phyloP scores from a whole-genome alignment of 2,888 invertebrate genomes.

The Drosophila colorata region DNA sequence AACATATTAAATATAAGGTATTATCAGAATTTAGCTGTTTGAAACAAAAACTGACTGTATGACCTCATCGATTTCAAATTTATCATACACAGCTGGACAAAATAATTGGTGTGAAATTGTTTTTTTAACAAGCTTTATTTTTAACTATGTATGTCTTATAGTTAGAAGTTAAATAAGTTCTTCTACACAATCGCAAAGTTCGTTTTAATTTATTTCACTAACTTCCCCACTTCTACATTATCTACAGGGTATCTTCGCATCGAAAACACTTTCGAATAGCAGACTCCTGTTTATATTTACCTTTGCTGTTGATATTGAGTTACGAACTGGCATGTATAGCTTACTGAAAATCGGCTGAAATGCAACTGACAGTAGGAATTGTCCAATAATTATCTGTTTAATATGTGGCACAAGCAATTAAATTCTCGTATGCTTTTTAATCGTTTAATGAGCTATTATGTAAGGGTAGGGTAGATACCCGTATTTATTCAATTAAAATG shows the following conservation, averaged over 20 bases:
- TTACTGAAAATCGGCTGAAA: constrained; percentile 5
- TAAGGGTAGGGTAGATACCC: not conserved
- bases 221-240: no score
- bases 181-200: no score
- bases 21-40: no score
- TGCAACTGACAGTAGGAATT: constrained; percentile 30
- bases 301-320: not conserved
- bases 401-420: constrained; percentile 23
- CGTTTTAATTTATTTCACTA: no score
- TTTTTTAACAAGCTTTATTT: no score
- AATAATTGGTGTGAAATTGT: no score
- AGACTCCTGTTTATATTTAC: not conserved
- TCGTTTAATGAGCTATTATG: constrained; percentile 3
- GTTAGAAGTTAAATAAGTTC: no score
- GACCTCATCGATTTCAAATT: no score
- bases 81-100: no score
- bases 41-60: no score
- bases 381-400: constrained; percentile 20
- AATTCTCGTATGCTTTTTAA: not conserved
- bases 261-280: accelerated
- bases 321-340: constrained; percentile 14
- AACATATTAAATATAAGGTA: not conserved
- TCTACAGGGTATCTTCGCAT: not conserved
- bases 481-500: constrained; percentile 6
- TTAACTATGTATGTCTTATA: no score